These are phyloP conservation scores for Sarcophilus harrisii DNA, from an alignment of 2,797 vertebrate genomes.

Conservation along the genomic window DNA sequence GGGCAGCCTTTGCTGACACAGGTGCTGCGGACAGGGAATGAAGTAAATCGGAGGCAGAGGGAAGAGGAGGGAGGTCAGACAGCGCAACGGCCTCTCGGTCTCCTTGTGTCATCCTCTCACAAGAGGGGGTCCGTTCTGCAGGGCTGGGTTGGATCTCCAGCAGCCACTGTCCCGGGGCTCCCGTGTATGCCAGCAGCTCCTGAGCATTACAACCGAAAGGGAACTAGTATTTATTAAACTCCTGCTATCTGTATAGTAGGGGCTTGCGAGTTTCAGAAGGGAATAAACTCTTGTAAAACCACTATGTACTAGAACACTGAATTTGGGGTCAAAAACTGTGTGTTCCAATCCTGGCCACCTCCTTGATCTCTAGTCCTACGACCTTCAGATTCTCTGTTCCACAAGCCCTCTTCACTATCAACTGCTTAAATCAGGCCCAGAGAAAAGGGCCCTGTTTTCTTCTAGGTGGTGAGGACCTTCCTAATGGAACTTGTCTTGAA, in stretches of 20 bases:
- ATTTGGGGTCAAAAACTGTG: not conserved
- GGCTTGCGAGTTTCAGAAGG: not conserved
- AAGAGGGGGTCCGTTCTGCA: too few species aligned
- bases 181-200: too few species aligned
- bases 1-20: too few species aligned
- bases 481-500: not conserved
- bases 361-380: not conserved
- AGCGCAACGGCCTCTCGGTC: too few species aligned
- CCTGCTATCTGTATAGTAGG: too few species aligned
- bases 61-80: too few species aligned
- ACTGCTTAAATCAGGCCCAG: not conserved
- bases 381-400: not conserved
- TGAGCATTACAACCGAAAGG: too few species aligned
- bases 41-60: too few species aligned
- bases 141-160: too few species aligned
- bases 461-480: not conserved
- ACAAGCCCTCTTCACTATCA: not conserved
- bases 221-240: not conserved
- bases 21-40: too few species aligned
- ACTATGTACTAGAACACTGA: not conserved
- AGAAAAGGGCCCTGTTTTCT: not conserved
- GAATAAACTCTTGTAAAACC: not conserved
- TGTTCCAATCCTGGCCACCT: not conserved
- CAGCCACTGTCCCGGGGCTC: too few species aligned
- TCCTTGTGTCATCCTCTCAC: too few species aligned